Percentiles rank a stretch among this genome's conserved stretches.
phyloP scores from a whole-genome alignment of 2,113 vertebrate genomes.

The Clupea harengus region DNA sequence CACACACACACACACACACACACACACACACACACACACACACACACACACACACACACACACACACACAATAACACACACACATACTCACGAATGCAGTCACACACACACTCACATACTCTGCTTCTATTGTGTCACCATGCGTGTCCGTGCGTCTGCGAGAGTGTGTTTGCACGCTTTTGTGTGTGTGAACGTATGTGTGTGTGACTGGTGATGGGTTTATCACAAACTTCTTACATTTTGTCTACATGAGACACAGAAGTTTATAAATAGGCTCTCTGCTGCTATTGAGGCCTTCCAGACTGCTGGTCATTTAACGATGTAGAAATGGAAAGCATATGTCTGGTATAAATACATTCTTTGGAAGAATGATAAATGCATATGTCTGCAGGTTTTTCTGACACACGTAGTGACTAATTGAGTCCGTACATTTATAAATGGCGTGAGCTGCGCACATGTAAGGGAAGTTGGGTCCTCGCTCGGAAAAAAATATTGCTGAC shows the following conservation, averaged over 20 bases:
- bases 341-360: slow-evolving; percentile 28
- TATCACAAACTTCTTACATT: background rate
- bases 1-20: slow-evolving; percentile 19
- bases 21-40: slow-evolving; percentile 22
- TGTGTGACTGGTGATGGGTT: background rate
- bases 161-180: background rate
- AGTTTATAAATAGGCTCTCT: background rate
- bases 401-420: slow-evolving; percentile 24
- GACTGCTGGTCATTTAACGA: background rate
- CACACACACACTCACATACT: slow-evolving; percentile 22
- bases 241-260: too few species aligned
- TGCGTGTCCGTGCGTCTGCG: background rate
- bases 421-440: slow-evolving; percentile 18
- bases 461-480: background rate
- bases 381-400: slow-evolving; percentile 36
- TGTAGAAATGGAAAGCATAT: slow-evolving; percentile 39
- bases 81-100: slow-evolving; percentile 28
- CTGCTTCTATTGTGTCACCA: slow-evolving; percentile 37
- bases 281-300: background rate
- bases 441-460: background rate
- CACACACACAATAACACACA: background rate
- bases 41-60: slow-evolving; percentile 8
- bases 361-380: slow-evolving; percentile 31
- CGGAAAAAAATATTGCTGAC: slow-evolving; percentile 30
- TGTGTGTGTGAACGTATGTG: slow-evolving; percentile 8